Evolutionary conservation across 2,888 invertebrate genomes (phyloP).

Genomic region (Monochamus alternatus): DNA sequence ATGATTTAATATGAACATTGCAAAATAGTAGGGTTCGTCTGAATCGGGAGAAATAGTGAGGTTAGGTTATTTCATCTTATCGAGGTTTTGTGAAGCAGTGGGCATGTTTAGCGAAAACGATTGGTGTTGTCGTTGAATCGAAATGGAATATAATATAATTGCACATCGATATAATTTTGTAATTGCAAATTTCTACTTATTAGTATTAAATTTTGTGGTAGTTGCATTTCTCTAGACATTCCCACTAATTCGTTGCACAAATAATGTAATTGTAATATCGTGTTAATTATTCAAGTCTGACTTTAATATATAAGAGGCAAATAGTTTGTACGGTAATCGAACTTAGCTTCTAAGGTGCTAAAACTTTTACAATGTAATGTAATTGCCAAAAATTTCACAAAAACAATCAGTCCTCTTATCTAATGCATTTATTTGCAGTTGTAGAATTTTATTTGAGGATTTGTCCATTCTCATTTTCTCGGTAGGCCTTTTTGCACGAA

Average conservation of each 20-base stretch:
- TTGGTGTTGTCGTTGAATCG: too few species aligned
- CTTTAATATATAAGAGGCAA: neutral
- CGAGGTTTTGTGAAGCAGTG: neutral
- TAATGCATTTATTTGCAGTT: neutral
- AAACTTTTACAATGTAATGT: conserved; percentile 16
- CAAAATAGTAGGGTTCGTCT: neutral
- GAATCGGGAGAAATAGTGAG: neutral
- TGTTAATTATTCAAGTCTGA: conserved; percentile 28
- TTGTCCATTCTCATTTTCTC: too few species aligned
- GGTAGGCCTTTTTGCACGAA: too few species aligned
- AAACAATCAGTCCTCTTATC: neutral
- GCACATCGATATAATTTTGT: too few species aligned
- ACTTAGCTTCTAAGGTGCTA: conserved; percentile 11
- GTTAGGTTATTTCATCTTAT: neutral
- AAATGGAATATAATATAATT: too few species aligned
- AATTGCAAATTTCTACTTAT: too few species aligned
- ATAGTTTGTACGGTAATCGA: conserved; percentile 10
- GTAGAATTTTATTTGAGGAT: neutral
- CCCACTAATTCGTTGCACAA: conserved; percentile 11
- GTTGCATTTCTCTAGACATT: conserved; percentile 2
- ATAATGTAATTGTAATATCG: conserved; percentile 6
- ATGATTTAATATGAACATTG: too few species aligned
- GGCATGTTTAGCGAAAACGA: neutral
- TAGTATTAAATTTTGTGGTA: neutral
- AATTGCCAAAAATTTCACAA: conserved; percentile 2